Conservation (phyloP, 2,888 invertebrate genomes). For the Cacoxenus indagator region DNA sequence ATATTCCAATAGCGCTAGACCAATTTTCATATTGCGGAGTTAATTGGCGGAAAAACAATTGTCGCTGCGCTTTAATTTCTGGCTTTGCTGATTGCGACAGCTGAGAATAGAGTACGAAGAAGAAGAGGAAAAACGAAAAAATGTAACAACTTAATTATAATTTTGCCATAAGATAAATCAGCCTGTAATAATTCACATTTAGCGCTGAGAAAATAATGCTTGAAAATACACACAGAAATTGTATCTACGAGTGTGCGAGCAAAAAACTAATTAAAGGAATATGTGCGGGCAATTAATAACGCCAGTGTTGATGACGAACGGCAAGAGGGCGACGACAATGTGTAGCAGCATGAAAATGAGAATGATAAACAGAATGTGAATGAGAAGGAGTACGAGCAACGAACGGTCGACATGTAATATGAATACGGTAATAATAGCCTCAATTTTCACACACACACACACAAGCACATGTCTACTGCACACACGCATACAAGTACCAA, state of each 20-base stretch:
- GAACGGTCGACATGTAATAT: too few species aligned
- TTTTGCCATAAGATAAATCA: constrained; percentile 3
- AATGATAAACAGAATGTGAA: not conserved
- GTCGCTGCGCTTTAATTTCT: not conserved
- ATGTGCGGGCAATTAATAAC: constrained; percentile 59
- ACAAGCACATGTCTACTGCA: not conserved
- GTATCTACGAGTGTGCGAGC: constrained; percentile 23
- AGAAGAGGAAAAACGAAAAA: not conserved
- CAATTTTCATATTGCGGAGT: too few species aligned
- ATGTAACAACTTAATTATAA: constrained; percentile 1
- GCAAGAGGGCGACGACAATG: not conserved
- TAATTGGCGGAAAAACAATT: not conserved
- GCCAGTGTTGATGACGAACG: not conserved
- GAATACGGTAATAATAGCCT: too few species aligned
- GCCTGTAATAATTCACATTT: not conserved
- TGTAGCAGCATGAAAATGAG: not conserved
- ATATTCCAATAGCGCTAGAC: too few species aligned
- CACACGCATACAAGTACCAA: not conserved
- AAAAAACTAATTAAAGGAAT: constrained; percentile 60
- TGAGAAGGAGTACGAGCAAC: too few species aligned
- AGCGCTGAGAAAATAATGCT: not conserved
- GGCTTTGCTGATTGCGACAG: not conserved
- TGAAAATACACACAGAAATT: not conserved
- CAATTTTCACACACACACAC: not conserved
- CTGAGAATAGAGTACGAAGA: not conserved